These are phyloP conservation scores for Dromococcyx pavoninus DNA, from an alignment of 2,797 vertebrate genomes.

Conservation along the genomic window DNA sequence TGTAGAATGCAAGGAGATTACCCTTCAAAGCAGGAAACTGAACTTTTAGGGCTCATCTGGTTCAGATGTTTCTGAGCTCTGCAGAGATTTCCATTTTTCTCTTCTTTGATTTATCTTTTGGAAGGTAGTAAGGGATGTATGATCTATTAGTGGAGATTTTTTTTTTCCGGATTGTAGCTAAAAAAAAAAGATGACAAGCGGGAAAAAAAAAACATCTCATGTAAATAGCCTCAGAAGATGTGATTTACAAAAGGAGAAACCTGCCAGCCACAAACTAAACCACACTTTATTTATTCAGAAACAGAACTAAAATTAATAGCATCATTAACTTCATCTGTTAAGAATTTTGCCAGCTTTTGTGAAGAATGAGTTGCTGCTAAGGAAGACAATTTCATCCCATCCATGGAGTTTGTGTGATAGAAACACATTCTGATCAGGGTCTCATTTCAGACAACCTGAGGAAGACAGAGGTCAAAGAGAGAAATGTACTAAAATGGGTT, in stretches of 20 bases:
- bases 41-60: background rate
- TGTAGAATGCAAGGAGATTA: background rate
- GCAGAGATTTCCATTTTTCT: background rate
- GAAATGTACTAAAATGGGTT: background rate
- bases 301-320: conserved; percentile 23
- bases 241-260: conserved; percentile 20
- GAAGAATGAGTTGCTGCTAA: background rate
- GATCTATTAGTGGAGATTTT: background rate
- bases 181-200: background rate
- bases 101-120: background rate
- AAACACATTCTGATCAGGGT: background rate
- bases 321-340: conserved; percentile 38
- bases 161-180: background rate
- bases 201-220: background rate
- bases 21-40: conserved; percentile 8
- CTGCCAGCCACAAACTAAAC: conserved; percentile 26
- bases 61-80: background rate
- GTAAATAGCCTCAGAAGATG: conserved; percentile 27
- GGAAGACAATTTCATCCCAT: background rate
- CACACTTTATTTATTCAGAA: conserved; percentile 27
- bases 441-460: background rate
- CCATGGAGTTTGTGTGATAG: background rate
- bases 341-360: background rate
- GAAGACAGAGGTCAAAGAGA: background rate
- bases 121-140: background rate